Conservation (phyloP, 2,113 vertebrate species). For the Apeltes quadracus region DNA sequence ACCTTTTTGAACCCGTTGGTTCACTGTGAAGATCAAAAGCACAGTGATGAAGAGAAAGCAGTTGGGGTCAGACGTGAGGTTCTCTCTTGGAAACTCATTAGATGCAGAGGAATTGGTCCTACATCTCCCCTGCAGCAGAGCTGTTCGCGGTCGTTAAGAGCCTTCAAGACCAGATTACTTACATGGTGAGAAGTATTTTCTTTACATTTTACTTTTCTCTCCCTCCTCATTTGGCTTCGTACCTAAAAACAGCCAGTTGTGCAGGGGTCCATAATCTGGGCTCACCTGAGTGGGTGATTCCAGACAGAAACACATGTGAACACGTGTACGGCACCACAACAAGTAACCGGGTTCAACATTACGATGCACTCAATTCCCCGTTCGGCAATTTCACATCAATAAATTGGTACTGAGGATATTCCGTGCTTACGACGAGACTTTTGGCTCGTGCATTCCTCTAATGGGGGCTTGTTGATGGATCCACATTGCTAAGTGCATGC, state of each 20-base stretch:
- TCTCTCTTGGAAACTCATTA: constrained; percentile 66
- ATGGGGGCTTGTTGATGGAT: constrained; percentile 70
- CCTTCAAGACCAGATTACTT: constrained; percentile 29
- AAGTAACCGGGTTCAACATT: constrained; percentile 39
- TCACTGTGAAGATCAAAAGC: constrained; percentile 48
- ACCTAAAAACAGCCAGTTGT: constrained; percentile 9
- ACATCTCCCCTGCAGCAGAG: constrained; percentile 35
- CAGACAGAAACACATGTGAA: constrained; percentile 14
- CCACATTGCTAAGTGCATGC: constrained; percentile 68
- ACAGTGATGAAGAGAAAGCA: constrained; percentile 39
- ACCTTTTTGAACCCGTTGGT: constrained; percentile 21
- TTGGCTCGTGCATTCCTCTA: constrained; percentile 65
- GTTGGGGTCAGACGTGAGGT: constrained; percentile 42
- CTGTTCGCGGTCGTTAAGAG: constrained; percentile 31
- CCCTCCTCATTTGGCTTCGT: background rate
- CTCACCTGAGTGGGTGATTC: constrained; percentile 22
- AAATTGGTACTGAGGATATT: constrained; percentile 38
- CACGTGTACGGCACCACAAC: constrained; percentile 27
- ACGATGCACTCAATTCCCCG: constrained; percentile 25
- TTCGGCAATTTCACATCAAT: constrained; percentile 39
- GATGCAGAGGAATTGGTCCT: constrained; percentile 37
- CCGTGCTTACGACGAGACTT: constrained; percentile 47
- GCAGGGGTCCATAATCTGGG: constrained; percentile 22
- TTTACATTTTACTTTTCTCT: constrained; percentile 14
- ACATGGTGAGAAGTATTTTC: background rate